Evolutionary conservation across 2,888 invertebrate genomes (phyloP).

Genomic region (Sarcophaga carnaria): DNA sequence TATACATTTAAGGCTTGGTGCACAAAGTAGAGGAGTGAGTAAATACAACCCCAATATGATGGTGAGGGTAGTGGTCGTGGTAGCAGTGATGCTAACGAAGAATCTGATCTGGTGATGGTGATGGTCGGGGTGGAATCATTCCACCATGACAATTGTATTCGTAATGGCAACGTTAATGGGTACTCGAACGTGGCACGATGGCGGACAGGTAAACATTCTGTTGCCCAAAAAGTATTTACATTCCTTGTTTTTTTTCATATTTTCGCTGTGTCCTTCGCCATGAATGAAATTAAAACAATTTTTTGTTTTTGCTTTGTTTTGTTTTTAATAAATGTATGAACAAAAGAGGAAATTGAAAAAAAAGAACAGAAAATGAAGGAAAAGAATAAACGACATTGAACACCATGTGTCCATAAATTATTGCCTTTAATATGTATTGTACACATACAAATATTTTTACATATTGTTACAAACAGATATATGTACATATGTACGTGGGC

Average conservation of each 20-base stretch:
- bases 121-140: conserved; percentile 11
- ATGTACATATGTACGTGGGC: neutral
- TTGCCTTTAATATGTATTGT: conserved; percentile 53
- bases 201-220: conserved; percentile 48
- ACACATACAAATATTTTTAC: conserved; percentile 21
- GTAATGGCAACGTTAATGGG: neutral
- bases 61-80: neutral
- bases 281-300: conserved; percentile 46
- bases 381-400: conserved; percentile 51
- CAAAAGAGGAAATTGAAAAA: neutral
- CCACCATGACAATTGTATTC: too few relatives aligned
- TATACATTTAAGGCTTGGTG: conserved; percentile 16
- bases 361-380: conserved; percentile 41
- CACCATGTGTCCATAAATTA: conserved; percentile 66
- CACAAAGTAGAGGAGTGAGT: neutral
- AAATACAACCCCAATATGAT: conserved; percentile 2
- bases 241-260: neutral
- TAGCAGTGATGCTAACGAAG: conserved; percentile 13
- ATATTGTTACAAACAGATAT: too few relatives aligned
- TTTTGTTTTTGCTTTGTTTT: neutral
- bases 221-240: conserved; percentile 52
- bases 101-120: conserved; percentile 7
- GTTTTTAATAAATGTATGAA: conserved; percentile 6
- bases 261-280: neutral
- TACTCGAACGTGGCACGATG: neutral